phyloP scores from a whole-genome alignment of 2,888 invertebrate genomes.

The Loripinus fragilis region DNA sequence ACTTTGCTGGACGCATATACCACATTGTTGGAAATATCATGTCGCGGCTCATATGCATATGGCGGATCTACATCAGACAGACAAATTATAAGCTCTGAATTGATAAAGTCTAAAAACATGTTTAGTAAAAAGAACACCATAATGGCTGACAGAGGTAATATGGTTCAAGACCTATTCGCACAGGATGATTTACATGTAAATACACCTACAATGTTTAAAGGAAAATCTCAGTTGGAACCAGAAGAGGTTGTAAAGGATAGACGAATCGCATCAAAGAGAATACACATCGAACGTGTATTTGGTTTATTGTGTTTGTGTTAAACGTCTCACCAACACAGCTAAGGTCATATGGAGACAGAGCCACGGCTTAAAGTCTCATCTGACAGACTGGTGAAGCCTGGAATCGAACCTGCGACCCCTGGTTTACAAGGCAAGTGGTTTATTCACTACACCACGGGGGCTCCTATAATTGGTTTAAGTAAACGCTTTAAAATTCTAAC shows the following conservation, averaged over 20 bases:
- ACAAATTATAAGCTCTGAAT: slow-evolving; percentile 51
- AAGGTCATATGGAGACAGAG: too few species aligned
- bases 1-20: too few species aligned
- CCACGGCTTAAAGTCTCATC: too few species aligned
- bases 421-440: too few species aligned
- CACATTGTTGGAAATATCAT: too few species aligned
- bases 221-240: slow-evolving; percentile 57
- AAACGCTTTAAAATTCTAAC: slow-evolving; percentile 50
- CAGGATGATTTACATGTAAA: slow-evolving; percentile 51
- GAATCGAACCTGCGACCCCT: too few species aligned
- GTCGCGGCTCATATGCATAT: too few species aligned
- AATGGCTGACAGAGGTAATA: slow-evolving; percentile 61
- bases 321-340: too few species aligned
- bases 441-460: too few species aligned
- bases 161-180: slow-evolving; percentile 63
- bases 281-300: slow-evolving; percentile 50
- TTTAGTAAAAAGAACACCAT: slow-evolving; percentile 27
- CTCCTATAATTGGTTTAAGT: slow-evolving; percentile 47
- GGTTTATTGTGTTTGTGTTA: too few species aligned
- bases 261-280: slow-evolving; percentile 40
- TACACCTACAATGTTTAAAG: slow-evolving; percentile 57
- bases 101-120: slow-evolving; percentile 22
- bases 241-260: slow-evolving; percentile 49
- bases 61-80: slow-evolving; percentile 57
- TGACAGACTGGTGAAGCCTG: too few species aligned